Evolutionary conservation across 2,797 vertebrate genomes (phyloP).

Genomic region (Muraenolepis orangiensis): DNA sequence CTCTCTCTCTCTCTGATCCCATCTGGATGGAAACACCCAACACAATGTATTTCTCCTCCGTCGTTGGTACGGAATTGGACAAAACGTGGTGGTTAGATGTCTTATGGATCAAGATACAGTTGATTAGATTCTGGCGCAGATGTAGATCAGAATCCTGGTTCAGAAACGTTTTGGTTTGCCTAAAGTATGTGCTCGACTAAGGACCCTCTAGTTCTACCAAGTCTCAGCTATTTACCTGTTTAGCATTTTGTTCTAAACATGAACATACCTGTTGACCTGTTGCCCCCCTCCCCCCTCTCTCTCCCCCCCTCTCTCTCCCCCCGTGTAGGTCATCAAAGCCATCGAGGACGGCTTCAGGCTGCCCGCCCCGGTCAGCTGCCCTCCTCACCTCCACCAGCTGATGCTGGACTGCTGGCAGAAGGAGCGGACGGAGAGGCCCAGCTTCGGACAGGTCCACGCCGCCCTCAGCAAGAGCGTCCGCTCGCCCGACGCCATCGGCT

Average conservation of each 20-base stretch:
- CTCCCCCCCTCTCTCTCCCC: neutral
- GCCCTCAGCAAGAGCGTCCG: slow-evolving; percentile 86
- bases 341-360: slow-evolving; percentile 96
- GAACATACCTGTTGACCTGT: neutral
- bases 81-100: no score
- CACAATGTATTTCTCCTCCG: neutral
- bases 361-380: slow-evolving; percentile 97
- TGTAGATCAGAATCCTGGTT: no score
- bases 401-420: slow-evolving; percentile 99
- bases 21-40: neutral
- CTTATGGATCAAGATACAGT: no score
- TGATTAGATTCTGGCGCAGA: no score
- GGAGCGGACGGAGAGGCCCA: slow-evolving; percentile 91
- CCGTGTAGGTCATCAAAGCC: slow-evolving; percentile 91
- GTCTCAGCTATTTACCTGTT: no score
- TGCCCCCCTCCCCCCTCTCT: no score
- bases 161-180: no score
- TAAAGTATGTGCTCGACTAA: no score
- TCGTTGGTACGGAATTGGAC: no score
- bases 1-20: neutral
- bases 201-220: no score
- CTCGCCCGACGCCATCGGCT: slow-evolving; percentile 75
- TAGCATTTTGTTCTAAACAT: neutral
- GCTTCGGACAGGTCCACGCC: slow-evolving; percentile 93
- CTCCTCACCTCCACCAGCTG: slow-evolving; percentile 89